Percentiles rank a stretch among this genome's conserved stretches.
Evolutionary conservation across 1,140 invertebrate species (phyloP).

Genomic region (Cyclargus thomasi): DNA sequence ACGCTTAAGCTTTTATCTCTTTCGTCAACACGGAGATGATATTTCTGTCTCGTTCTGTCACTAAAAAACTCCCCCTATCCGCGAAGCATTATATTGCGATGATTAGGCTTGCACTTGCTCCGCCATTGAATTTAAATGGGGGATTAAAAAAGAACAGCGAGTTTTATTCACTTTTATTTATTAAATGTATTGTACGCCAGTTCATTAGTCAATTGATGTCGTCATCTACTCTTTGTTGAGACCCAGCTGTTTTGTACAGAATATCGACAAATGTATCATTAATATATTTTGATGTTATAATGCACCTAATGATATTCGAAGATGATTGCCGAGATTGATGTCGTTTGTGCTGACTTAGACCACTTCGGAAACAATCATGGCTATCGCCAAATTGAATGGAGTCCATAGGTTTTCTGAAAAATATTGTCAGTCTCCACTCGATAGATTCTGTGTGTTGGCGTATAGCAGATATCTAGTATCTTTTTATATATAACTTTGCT

Average conservation of each 20-base stretch:
- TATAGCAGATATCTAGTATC: too few species aligned
- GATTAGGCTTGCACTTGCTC: slow-evolving; percentile 69
- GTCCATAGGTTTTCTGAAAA: too few species aligned
- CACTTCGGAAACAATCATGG: too few species aligned
- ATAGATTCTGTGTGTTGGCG: too few species aligned
- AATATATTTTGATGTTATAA: too few species aligned
- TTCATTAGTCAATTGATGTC: slow-evolving; percentile 68
- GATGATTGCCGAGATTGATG: too few species aligned
- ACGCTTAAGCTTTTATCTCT: slow-evolving; percentile 39
- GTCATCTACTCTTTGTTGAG: slow-evolving; percentile 39
- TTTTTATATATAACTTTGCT: too few species aligned
- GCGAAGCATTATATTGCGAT: slow-evolving; percentile 72
- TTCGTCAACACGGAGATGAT: slow-evolving; percentile 25
- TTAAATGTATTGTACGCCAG: slow-evolving; percentile 63
- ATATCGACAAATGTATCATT: slow-evolving; percentile 2
- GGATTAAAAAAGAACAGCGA: slow-evolving; percentile 59
- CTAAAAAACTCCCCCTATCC: slow-evolving; percentile 54
- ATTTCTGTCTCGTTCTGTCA: slow-evolving; percentile 36
- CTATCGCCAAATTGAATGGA: too few species aligned
- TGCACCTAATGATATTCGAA: too few species aligned
- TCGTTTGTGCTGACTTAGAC: too few species aligned
- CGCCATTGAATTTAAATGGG: slow-evolving; percentile 73
- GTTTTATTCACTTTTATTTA: slow-evolving; percentile 52
- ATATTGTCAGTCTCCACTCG: too few species aligned
- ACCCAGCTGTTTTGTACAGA: background rate